phyloP scores from a whole-genome alignment of 2,888 invertebrate species.

The Caenorhabditis becei region DNA sequence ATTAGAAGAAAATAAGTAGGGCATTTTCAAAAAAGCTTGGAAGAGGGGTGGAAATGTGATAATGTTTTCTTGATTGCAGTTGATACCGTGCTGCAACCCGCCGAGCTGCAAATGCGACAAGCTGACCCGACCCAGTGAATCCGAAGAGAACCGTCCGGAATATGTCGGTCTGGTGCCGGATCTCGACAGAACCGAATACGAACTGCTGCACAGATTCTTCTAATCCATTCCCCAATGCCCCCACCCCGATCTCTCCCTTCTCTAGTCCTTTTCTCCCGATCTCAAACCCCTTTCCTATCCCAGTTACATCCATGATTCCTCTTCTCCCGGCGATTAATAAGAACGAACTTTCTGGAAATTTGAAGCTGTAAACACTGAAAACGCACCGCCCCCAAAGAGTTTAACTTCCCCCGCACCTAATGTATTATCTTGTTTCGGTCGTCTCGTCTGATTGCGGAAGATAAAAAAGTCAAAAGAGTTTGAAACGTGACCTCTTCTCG shows the following conservation, averaged over 20 bases:
- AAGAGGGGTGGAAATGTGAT: too few relatives aligned
- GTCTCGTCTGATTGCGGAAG: background rate
- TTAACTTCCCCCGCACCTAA: background rate
- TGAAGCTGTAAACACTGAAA: background rate
- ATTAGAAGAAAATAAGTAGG: too few relatives aligned
- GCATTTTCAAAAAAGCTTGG: too few relatives aligned
- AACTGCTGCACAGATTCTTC: constrained; percentile 49
- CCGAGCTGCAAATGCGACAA: constrained; percentile 70
- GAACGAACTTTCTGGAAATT: constrained; percentile 1
- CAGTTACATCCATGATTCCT: constrained; percentile 21
- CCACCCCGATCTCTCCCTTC: constrained; percentile 17
- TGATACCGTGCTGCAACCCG: constrained; percentile 73
- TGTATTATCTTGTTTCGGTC: constrained; percentile 8
- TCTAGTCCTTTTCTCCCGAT: constrained; percentile 24
- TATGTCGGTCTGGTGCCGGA: constrained; percentile 31
- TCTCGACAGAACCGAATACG: constrained; percentile 51
- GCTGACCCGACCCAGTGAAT: constrained; percentile 47
- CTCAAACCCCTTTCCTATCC: constrained; percentile 21
- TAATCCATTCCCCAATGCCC: background rate
- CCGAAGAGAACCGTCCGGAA: constrained; percentile 26
- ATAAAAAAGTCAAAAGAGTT: constrained; percentile 37
- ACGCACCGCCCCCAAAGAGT: background rate
- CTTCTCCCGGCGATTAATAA: constrained; percentile 14
- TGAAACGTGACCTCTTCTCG: constrained; percentile 29
- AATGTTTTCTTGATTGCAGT: too few relatives aligned